Percentiles rank a stretch among this genome's conserved stretches.
These are phyloP conservation scores for Sorex maritimensis DNA, from an alignment of 2,797 vertebrate genomes.

Conservation along the genomic window DNA sequence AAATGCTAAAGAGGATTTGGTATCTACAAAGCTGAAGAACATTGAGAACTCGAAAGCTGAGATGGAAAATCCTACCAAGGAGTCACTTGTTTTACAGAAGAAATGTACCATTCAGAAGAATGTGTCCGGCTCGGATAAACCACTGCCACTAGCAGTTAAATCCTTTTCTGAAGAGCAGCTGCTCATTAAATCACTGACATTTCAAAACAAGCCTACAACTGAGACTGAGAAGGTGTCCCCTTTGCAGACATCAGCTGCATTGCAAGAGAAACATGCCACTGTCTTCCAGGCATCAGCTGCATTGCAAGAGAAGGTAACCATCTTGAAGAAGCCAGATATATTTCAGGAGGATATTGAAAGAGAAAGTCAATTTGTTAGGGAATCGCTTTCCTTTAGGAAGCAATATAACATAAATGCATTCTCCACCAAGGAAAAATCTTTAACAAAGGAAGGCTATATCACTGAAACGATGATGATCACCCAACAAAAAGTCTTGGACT, in stretches of 20 bases:
- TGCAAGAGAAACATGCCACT: neutral
- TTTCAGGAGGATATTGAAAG: slow-evolving; percentile 14
- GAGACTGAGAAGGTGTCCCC: slow-evolving; percentile 40
- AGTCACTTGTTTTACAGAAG: slow-evolving; percentile 12
- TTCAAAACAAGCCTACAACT: slow-evolving; percentile 7
- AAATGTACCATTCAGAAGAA: neutral
- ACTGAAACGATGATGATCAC: neutral
- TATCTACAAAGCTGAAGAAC: slow-evolving; percentile 29
- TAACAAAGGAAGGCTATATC: neutral
- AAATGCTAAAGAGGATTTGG: neutral
- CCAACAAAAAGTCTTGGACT: slow-evolving; percentile 8
- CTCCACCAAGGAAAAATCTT: slow-evolving; percentile 23
- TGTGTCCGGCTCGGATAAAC: neutral
- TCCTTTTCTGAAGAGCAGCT: slow-evolving; percentile 46
- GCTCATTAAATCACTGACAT: neutral
- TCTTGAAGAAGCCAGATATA: neutral
- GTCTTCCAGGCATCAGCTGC: no score
- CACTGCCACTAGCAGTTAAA: slow-evolving; percentile 34
- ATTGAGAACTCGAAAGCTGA: neutral
- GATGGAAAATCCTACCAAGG: neutral
- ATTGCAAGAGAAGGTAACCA: neutral
- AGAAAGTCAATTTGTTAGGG: slow-evolving; percentile 9
- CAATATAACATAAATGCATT: neutral
- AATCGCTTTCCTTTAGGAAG: slow-evolving; percentile 21
- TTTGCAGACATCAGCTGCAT: neutral